Evolutionary conservation across 2,888 invertebrate species (phyloP).

Genomic region (Acleris literana): DNA sequence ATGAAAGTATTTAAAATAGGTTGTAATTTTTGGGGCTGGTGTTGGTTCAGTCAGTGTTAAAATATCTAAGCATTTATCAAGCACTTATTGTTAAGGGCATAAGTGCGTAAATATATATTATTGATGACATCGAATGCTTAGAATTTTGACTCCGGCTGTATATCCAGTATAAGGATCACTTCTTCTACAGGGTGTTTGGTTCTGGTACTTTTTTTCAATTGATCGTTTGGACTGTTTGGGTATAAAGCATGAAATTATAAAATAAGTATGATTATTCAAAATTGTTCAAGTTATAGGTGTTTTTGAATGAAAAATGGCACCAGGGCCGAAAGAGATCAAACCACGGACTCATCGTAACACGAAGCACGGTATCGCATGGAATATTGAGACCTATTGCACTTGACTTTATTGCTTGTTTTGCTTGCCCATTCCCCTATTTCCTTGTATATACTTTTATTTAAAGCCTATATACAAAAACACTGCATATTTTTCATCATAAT

Average conservation of each 20-base stretch:
- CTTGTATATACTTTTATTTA: slow-evolving; percentile 15
- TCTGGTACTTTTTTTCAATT: slow-evolving; percentile 73
- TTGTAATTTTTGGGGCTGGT: no score
- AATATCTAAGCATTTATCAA: no score
- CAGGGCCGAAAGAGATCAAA: slow-evolving; percentile 81
- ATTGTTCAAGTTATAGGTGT: slow-evolving; percentile 65
- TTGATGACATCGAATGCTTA: no score
- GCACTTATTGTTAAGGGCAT: no score
- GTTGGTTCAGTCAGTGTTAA: no score
- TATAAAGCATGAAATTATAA: slow-evolving; percentile 47
- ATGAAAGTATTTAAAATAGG: no score
- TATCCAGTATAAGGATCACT: slow-evolving; percentile 13
- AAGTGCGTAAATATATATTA: no score
- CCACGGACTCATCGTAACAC: slow-evolving; percentile 58
- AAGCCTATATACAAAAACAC: neutral
- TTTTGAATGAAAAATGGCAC: slow-evolving; percentile 74
- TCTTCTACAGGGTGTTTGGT: slow-evolving; percentile 59
- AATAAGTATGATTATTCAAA: slow-evolving; percentile 52
- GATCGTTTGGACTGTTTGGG: slow-evolving; percentile 47
- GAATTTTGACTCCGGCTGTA: no score
- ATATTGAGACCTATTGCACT: slow-evolving; percentile 39
- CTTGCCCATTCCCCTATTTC: slow-evolving; percentile 29
- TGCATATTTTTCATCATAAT: neutral
- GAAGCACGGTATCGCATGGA: slow-evolving; percentile 67
- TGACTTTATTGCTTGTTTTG: slow-evolving; percentile 31